phyloP scores from a whole-genome alignment of 2,888 invertebrate genomes.

The Electrophaes corylata region DNA sequence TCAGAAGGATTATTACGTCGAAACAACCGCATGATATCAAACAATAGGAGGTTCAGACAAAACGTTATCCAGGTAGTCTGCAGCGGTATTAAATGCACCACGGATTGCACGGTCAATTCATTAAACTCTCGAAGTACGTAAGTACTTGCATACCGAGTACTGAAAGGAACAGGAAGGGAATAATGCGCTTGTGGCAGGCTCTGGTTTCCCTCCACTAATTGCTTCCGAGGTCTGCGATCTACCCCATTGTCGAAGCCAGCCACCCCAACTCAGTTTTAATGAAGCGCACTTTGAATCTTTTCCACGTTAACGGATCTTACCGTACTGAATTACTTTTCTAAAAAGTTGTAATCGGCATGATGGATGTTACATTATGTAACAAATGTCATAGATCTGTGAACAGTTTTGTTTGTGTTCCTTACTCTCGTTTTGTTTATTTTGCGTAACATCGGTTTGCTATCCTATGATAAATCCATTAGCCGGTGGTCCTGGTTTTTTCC shows the following conservation, averaged over 20 bases:
- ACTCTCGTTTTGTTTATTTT: too few species aligned
- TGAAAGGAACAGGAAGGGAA: slow-evolving; percentile 35
- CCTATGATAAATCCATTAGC: too few species aligned
- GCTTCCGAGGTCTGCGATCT: slow-evolving; percentile 65
- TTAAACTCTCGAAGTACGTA: slow-evolving; percentile 26
- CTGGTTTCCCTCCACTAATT: slow-evolving; percentile 59
- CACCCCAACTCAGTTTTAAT: slow-evolving; percentile 67
- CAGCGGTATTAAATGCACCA: slow-evolving; percentile 31
- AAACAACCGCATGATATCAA: too few species aligned
- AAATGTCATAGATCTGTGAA: background rate
- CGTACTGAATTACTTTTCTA: background rate
- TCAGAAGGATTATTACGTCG: background rate
- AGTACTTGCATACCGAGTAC: slow-evolving; percentile 21
- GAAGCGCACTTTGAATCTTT: slow-evolving; percentile 74
- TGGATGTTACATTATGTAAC: background rate
- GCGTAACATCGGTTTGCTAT: too few species aligned
- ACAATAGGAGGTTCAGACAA: too few species aligned
- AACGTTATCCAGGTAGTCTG: slow-evolving; percentile 4
- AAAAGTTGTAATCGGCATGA: background rate
- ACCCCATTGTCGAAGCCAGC: slow-evolving; percentile 65
- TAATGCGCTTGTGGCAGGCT: slow-evolving; percentile 39
- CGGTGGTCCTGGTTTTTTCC: too few species aligned
- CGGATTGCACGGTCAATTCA: slow-evolving; percentile 35
- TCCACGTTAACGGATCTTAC: slow-evolving; percentile 55
- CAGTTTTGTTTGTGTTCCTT: too few species aligned